Base-by-base conservation (phyloP, 2,113 vertebrate species). In the Callithrix jacchus region DNA sequence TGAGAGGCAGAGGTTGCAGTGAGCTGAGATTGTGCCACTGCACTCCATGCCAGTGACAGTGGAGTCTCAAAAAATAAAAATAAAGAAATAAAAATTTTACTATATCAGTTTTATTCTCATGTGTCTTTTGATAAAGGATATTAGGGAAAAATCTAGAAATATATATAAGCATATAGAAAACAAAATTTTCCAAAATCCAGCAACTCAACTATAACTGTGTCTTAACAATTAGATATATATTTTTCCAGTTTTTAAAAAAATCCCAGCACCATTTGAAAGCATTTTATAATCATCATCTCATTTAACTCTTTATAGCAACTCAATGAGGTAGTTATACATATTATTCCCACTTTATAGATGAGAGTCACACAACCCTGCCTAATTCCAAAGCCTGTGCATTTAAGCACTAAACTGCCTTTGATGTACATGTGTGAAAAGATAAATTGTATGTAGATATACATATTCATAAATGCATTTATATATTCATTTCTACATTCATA, bases 201-300 rank as follows among this genome's bases (percentile, higher is more conserved):
- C 14, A 84, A 82, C 7, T 56, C 35, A 93, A 89, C 47, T 27
- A 88, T 18, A 85, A 35, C 30, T 49, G 5, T 61, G 27, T 93
- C 37, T 90, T 91, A 40, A 74, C 30, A 71, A 90, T 17, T 84
- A 40, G 23, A 27, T 13, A 42, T 42, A n/a, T 71, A 8, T 54
- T 61, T 91, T 82, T 89, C 20, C 17, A 35, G 70, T 77, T 76
- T 73, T 93, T 76, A 64, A 30, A 64, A 64, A 64, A 64, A 85
- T 30, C 14, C 13, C 23, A 94, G n/a, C 81, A 74, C n/a, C 18
- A 89, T 80, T 85, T 85, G 52, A 89, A 73, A 92, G 8, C 37
- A 74, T n/a, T 85, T 89, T 95, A 66, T 89, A 85, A 85, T 84
- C 85, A 66, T 71, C 6, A 71, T 49, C n/a, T 92, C 61, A 94